phyloP scores from a whole-genome alignment of 2,113 vertebrate genomes.

The Amazona guildingii region DNA sequence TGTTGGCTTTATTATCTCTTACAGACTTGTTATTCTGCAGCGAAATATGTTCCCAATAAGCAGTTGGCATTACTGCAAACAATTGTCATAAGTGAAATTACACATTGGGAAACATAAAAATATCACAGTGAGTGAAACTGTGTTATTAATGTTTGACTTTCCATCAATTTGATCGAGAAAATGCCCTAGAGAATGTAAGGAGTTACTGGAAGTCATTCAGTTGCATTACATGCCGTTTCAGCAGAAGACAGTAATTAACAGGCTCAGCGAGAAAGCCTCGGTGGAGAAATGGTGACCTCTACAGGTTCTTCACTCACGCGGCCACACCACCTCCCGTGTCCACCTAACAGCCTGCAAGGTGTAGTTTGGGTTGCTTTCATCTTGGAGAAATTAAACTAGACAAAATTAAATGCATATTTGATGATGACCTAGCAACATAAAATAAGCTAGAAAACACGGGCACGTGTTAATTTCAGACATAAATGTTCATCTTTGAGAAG shows the following conservation, averaged over 20 bases:
- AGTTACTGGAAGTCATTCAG: neutral
- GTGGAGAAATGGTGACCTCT: conserved; percentile 78
- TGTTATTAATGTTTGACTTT: conserved; percentile 10
- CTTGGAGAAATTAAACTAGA: conserved; percentile 52
- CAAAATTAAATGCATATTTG: conserved; percentile 66
- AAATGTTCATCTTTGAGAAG: conserved; percentile 47
- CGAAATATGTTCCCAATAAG: neutral
- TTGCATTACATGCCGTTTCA: neutral
- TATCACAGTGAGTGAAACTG: neutral
- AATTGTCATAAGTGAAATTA: neutral
- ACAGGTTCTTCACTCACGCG: conserved; percentile 17
- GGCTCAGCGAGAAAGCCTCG: neutral
- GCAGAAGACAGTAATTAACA: neutral
- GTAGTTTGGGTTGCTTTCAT: conserved; percentile 37
- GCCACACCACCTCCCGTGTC: neutral
- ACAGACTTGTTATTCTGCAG: neutral
- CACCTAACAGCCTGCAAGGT: neutral
- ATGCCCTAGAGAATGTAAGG: neutral
- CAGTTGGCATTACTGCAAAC: neutral
- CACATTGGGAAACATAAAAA: conserved; percentile 10
- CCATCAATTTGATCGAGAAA: conserved; percentile 5
- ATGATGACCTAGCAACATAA: conserved; percentile 33
- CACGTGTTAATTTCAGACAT: conserved; percentile 54
- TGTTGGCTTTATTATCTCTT: neutral
- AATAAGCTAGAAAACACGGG: conserved; percentile 11